These are phyloP conservation scores for Anarsia innoxiella DNA, from an alignment of 2,888 invertebrate genomes.

Conservation along the genomic window DNA sequence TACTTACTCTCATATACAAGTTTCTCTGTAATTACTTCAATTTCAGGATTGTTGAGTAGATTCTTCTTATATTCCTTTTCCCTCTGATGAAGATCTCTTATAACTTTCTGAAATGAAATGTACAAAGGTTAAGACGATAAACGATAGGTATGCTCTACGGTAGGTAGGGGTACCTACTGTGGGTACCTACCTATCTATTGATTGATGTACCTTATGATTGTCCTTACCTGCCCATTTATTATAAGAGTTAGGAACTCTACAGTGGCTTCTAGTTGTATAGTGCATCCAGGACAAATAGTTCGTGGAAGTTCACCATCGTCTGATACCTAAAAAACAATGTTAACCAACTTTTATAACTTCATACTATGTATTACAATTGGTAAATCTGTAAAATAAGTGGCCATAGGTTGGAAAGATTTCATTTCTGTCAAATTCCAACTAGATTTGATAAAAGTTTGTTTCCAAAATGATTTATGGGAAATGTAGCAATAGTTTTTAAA, in stretches of 20 bases:
- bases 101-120: conserved; percentile 65
- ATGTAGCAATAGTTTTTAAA: too few relatives aligned
- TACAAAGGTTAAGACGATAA: too few relatives aligned
- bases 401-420: too few relatives aligned
- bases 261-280: conserved; percentile 83
- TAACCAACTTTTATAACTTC: background rate
- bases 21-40: conserved; percentile 38
- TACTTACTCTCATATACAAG: conserved; percentile 55
- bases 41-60: conserved; percentile 20
- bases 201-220: too few relatives aligned
- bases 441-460: too few relatives aligned
- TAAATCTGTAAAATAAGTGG: too few relatives aligned
- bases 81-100: conserved; percentile 49
- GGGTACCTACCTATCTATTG: too few relatives aligned
- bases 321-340: conserved; percentile 66
- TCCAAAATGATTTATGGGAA: too few relatives aligned
- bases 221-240: conserved; percentile 79
- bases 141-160: too few relatives aligned
- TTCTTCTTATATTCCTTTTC: conserved; percentile 58
- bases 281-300: conserved; percentile 85
- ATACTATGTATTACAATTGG: background rate
- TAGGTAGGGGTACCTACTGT: too few relatives aligned
- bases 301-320: conserved; percentile 82
- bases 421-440: too few relatives aligned
- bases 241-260: conserved; percentile 83